Evolutionary conservation across 2,113 vertebrate genomes (phyloP).

Genomic region (Ranitomeya variabilis): DNA sequence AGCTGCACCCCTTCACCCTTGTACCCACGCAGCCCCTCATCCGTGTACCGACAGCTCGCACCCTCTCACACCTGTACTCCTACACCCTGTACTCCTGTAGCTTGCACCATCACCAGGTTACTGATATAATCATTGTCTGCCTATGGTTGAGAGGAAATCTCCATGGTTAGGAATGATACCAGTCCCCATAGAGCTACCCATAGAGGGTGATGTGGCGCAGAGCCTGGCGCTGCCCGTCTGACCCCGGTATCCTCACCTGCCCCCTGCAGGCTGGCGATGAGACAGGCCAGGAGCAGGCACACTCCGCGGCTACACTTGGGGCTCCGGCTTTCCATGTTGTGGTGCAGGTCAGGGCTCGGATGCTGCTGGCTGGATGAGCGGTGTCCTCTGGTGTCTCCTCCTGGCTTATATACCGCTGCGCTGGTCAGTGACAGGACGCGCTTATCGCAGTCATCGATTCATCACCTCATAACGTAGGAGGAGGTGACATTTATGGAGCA

Average conservation of each 20-base stretch:
- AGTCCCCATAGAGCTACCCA: too few relatives aligned
- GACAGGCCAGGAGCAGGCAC: constrained; percentile 6
- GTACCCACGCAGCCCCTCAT: too few relatives aligned
- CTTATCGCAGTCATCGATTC: background rate
- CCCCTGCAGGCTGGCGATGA: background rate
- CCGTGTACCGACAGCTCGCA: too few relatives aligned
- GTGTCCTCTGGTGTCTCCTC: background rate
- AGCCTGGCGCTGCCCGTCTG: too few relatives aligned
- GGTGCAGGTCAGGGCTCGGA: background rate
- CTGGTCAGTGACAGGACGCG: background rate
- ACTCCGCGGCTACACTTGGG: background rate
- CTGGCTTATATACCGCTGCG: background rate
- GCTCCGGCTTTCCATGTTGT: background rate
- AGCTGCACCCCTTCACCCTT: too few relatives aligned
- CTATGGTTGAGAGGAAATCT: too few relatives aligned
- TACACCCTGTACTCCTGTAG: too few relatives aligned
- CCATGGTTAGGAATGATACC: too few relatives aligned
- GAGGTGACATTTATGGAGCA: background rate
- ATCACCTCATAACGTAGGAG: background rate
- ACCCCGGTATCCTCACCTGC: background rate
- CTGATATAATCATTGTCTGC: too few relatives aligned
- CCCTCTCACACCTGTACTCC: too few relatives aligned
- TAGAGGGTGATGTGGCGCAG: too few relatives aligned
- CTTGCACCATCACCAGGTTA: too few relatives aligned
- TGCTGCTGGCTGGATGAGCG: background rate